Evolutionary conservation across 2,888 invertebrate genomes (phyloP).

Genomic region (Pammene fasciana): DNA sequence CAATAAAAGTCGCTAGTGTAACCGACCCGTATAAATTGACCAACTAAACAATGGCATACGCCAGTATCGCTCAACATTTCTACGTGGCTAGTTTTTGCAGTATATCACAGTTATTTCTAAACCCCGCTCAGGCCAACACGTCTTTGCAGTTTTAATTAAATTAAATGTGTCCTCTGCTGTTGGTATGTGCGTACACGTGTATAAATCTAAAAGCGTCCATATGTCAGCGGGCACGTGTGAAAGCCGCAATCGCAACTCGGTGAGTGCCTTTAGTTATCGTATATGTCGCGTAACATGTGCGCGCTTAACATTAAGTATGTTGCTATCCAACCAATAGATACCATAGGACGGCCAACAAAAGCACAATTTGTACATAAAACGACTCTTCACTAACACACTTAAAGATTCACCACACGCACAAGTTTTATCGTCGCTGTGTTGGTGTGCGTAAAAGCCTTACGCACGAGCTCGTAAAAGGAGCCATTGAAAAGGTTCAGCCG

Average conservation of each 20-base stretch:
- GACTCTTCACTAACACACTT: conserved; percentile 67
- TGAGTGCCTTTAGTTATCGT: conserved; percentile 56
- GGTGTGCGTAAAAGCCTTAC: conserved; percentile 72
- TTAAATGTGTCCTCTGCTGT: conserved; percentile 57
- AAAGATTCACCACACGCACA: conserved; percentile 71
- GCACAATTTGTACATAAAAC: conserved; percentile 67
- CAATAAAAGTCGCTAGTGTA: conserved; percentile 82
- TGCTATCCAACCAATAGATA: conserved; percentile 74
- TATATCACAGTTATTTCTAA: conserved; percentile 81
- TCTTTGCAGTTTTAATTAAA: conserved; percentile 77
- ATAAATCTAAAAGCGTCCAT: conserved; percentile 61
- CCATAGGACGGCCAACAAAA: conserved; percentile 59
- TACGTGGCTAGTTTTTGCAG: conserved; percentile 75
- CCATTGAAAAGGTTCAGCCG: conserved; percentile 80
- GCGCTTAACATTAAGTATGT: conserved; percentile 49
- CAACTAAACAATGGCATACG: conserved; percentile 80
- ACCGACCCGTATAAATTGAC: conserved; percentile 84
- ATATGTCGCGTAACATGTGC: conserved; percentile 37
- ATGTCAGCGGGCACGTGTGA: conserved; percentile 64
- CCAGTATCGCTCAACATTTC: conserved; percentile 81
- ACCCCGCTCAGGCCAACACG: conserved; percentile 79
- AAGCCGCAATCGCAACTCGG: conserved; percentile 58
- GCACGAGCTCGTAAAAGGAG: conserved; percentile 71
- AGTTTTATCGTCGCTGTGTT: conserved; percentile 56
- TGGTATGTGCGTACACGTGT: conserved; percentile 66